These are phyloP conservation scores for Drosophila funebris DNA, from an alignment of 1,140 invertebrate genomes.

Conservation along the genomic window DNA sequence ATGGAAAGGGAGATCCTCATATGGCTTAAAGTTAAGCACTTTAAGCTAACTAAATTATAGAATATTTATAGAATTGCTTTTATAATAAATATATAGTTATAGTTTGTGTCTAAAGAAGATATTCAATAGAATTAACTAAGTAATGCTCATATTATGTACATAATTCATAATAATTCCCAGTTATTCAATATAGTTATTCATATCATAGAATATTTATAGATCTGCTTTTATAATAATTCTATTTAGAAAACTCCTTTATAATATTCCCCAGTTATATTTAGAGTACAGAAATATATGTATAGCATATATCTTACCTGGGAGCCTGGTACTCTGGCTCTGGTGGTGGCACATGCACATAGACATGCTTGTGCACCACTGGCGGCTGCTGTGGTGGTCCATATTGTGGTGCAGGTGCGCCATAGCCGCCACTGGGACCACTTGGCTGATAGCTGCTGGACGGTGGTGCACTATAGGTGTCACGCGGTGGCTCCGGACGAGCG, in stretches of 20 bases:
- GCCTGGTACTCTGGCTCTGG: constrained; percentile 90
- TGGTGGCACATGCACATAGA: constrained; percentile 93
- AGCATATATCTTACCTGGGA: constrained; percentile 84
- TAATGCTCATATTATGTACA: too few relatives aligned
- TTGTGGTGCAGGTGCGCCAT: constrained; percentile 86
- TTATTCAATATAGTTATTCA: too few relatives aligned
- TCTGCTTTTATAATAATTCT: not conserved
- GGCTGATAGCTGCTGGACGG: constrained; percentile 75
- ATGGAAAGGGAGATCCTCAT: too few relatives aligned
- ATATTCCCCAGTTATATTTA: not conserved
- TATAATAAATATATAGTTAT: too few relatives aligned
- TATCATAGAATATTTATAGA: not conserved
- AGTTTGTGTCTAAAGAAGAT: too few relatives aligned
- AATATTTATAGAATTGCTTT: too few relatives aligned
- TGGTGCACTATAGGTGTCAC: constrained; percentile 78
- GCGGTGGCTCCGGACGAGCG: constrained; percentile 78
- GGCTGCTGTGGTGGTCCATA: constrained; percentile 90
- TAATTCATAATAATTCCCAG: too few relatives aligned
- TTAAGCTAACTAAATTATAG: too few relatives aligned
- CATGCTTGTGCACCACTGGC: constrained; percentile 92
- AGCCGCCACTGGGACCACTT: constrained; percentile 68
- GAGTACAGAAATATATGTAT: too few relatives aligned
- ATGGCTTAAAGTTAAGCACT: too few relatives aligned
- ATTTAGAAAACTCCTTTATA: not conserved
- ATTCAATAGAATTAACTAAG: too few relatives aligned